These are phyloP conservation scores for Galago senegalensis DNA, from an alignment of 2,797 vertebrate genomes.

Conservation along the genomic window DNA sequence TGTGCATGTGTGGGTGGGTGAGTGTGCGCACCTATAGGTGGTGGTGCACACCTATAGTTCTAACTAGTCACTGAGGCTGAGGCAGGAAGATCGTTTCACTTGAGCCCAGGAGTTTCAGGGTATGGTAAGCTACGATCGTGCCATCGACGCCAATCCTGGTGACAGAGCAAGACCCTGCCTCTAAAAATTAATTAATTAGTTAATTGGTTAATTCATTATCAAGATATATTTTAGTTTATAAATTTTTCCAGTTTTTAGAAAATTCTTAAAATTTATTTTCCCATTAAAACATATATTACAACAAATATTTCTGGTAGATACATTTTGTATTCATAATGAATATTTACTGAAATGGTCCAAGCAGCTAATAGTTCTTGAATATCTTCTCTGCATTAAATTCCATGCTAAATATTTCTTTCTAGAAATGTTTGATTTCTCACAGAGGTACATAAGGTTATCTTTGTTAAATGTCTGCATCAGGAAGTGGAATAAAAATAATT, in stretches of 20 bases:
- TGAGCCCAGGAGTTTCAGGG: too few relatives aligned
- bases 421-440: not conserved
- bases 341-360: not conserved
- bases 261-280: slow-evolving; percentile 3
- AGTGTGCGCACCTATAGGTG: too few relatives aligned
- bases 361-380: slow-evolving; percentile 8
- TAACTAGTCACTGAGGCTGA: too few relatives aligned
- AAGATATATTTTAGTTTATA: slow-evolving; percentile 25
- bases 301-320: not conserved
- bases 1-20: too few relatives aligned
- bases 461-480: not conserved
- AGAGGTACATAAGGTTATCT: not conserved
- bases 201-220: not conserved
- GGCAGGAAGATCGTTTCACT: too few relatives aligned
- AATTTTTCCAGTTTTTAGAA: not conserved
- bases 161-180: too few relatives aligned
- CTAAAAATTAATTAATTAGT: too few relatives aligned
- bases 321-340: slow-evolving; percentile 12
- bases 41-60: too few relatives aligned
- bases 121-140: too few relatives aligned
- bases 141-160: too few relatives aligned
- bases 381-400: slow-evolving; percentile 19
- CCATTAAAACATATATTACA: not conserved
- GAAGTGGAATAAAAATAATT: not conserved
- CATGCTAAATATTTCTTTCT: slow-evolving; percentile 31